Evolutionary conservation across 2,888 invertebrate genomes (phyloP).

Genomic region (Rhingia rostrata): DNA sequence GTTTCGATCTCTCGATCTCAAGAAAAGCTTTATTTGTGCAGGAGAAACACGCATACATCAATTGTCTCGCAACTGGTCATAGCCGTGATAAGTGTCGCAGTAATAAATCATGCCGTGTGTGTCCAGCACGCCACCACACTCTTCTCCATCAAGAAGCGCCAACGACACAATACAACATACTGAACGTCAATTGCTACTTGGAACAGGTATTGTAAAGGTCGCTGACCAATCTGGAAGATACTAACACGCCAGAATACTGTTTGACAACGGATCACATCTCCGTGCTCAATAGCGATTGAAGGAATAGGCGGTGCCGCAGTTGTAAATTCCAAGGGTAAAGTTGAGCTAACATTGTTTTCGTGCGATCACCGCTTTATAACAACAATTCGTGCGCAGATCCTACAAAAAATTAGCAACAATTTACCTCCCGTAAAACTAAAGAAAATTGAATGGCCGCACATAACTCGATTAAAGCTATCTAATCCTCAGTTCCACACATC

Average conservation of each 20-base stretch:
- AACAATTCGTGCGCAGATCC: constrained; percentile 39
- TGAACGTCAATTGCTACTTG: constrained; percentile 9
- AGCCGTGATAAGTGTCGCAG: no score
- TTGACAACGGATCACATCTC: no score
- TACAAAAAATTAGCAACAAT: constrained; percentile 61
- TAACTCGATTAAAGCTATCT: constrained; percentile 41
- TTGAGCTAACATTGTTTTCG: constrained; percentile 30
- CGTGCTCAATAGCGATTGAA: constrained; percentile 17
- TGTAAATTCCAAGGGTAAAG: constrained; percentile 44
- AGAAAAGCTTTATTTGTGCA: no score
- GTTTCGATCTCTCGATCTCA: no score
- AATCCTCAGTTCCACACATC: constrained; percentile 51
- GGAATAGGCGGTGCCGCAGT: constrained; percentile 48
- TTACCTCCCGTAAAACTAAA: constrained; percentile 37
- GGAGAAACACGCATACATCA: no score
- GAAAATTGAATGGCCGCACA: constrained; percentile 40
- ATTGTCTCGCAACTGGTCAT: no score
- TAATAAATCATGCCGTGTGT: no score
- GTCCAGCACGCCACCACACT: no score
- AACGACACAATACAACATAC: no score
- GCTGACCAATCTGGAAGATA: no score
- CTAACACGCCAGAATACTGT: no score
- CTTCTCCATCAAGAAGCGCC: no score
- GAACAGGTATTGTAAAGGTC: constrained; percentile 33
- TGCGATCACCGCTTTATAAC: constrained; percentile 4